Evolutionary conservation across 1,140 invertebrate species (phyloP), one percentile per base, ranked within the genome.

Genomic region (Listronotus oregonensis): DNA sequence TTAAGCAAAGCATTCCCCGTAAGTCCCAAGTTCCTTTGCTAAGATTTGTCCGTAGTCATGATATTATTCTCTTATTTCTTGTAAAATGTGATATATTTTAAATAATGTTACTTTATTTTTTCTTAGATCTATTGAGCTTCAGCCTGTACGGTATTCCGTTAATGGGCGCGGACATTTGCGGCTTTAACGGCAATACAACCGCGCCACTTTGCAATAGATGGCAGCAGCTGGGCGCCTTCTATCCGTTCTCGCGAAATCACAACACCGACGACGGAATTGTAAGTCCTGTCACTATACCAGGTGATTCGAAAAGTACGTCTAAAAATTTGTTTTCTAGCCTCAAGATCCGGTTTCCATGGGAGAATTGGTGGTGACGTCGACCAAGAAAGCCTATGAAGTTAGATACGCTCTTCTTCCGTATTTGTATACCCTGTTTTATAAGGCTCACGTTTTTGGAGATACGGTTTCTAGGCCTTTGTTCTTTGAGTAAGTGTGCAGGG

Each of bases 81-180:
- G 21, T 27, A 27, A 27, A 27, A 27, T 27, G 21, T 58, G 11
- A 56, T 27, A 59, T 51, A 56, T 64, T 60, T 15, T n/a, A 56
- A 56, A 6, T 8, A 1, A 31, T 10, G 43, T 59, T 55, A 34
- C 40, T 32, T 47, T 64, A 57, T 67, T 40, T 69, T 56, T 9
- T 75, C 79, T 71, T 80, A 85, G 89, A 89, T 69, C 81, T 94
- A 52, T 78, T 96, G 15, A 87, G 86, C 71, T 93, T 90, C 78
- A 91, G 87, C 71, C 78, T 96, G 51, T 95, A 93, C 80, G 94
- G 94, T 54, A 87, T 94, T 27, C 90, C 92, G 9, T 83, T 93
- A 83, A 88, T 94, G 77, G 94, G 94, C 1, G 89, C 93, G 3
- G 93, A 96, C 78, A 95, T 96, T 68, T 96, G 94, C 81, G 94